Percentiles rank a stretch among this genome's conserved stretches.
These are phyloP conservation scores for Thysanoteuthis rhombus DNA, from an alignment of 2,888 invertebrate species.

Conservation along the genomic window DNA sequence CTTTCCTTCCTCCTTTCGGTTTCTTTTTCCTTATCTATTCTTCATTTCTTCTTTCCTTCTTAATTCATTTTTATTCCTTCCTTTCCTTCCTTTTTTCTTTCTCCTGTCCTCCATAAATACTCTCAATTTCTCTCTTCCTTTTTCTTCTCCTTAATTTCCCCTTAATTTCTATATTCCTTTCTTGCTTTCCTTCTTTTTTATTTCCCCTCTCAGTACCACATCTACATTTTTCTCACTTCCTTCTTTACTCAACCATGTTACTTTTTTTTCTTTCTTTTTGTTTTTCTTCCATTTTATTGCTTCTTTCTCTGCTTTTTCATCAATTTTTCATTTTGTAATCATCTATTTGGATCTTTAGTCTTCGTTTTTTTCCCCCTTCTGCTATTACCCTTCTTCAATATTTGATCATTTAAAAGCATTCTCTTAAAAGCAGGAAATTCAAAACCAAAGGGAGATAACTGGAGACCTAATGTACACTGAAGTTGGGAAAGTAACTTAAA, in stretches of 20 bases:
- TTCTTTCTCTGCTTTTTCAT: not conserved
- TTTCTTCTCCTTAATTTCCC: not conserved
- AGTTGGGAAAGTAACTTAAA: not conserved
- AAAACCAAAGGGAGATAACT: constrained; percentile 12
- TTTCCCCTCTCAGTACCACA: not conserved
- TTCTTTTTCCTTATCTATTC: not conserved
- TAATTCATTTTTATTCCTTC: not conserved
- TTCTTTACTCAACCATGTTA: not conserved
- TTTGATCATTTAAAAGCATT: not conserved
- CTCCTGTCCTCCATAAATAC: not conserved
- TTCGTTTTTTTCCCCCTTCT: not conserved
- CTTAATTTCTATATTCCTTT: too few species aligned
- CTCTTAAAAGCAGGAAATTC: not conserved
- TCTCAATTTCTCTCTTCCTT: not conserved
- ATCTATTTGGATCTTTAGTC: not conserved
- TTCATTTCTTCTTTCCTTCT: not conserved
- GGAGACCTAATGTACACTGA: not conserved
- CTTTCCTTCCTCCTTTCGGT: not conserved
- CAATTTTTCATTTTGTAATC: not conserved
- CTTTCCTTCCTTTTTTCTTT: not conserved
- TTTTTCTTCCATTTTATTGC: not conserved
- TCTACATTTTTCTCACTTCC: not conserved
- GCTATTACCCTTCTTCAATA: not conserved
- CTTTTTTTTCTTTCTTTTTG: not conserved
- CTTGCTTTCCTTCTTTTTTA: not conserved